These are phyloP conservation scores for Protonemura montana DNA, from an alignment of 2,888 invertebrate species.

Conservation along the genomic window DNA sequence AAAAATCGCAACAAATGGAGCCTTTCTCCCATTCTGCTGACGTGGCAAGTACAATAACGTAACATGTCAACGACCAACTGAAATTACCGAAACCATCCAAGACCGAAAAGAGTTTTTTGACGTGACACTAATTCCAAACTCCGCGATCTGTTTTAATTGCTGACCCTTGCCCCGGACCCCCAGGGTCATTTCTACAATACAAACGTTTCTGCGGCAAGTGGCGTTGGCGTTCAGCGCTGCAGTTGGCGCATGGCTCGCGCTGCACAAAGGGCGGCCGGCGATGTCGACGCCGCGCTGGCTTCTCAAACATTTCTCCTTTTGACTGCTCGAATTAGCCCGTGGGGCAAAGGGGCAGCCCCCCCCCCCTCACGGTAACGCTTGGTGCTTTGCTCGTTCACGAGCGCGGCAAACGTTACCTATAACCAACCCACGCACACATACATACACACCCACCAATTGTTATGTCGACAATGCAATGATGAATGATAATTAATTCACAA, in stretches of 20 bases:
- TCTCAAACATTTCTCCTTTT: conserved; percentile 24
- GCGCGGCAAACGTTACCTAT: too few relatives aligned
- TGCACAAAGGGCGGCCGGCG: conserved; percentile 18
- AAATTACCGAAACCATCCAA: background rate
- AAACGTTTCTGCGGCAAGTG: conserved; percentile 20
- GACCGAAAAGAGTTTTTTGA: background rate
- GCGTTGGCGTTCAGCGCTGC: background rate
- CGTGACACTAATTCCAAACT: background rate
- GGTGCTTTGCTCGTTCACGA: background rate
- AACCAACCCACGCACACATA: too few relatives aligned
- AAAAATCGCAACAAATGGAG: background rate
- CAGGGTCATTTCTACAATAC: background rate
- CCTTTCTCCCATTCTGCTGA: background rate
- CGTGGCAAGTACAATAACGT: background rate
- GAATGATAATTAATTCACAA: conserved; percentile 49
- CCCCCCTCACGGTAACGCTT: background rate
- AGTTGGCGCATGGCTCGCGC: background rate
- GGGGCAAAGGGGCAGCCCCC: background rate
- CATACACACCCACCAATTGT: conserved; percentile 22
- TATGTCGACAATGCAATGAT: conserved; percentile 47
- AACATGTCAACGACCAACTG: background rate
- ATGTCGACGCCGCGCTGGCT: background rate
- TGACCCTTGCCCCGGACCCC: background rate
- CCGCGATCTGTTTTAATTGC: conserved; percentile 10
- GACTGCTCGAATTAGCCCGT: conserved; percentile 23